These are phyloP conservation scores for Tichodroma muraria DNA, from an alignment of 2,113 vertebrate species.

Conservation along the genomic window DNA sequence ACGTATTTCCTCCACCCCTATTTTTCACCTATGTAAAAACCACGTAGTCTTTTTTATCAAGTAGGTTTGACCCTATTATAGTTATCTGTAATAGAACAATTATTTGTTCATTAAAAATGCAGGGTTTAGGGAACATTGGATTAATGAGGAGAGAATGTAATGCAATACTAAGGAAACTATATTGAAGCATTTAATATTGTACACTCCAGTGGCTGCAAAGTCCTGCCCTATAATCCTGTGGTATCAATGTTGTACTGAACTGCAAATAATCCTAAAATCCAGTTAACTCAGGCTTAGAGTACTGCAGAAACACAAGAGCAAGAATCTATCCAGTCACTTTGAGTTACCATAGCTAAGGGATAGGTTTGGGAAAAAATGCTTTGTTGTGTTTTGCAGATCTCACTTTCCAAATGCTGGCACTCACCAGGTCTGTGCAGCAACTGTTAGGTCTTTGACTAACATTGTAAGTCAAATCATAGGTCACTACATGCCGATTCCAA, in stretches of 20 bases:
- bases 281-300: not conserved
- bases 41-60: not conserved
- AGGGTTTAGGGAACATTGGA: not conserved
- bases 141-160: not conserved
- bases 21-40: not conserved
- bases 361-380: not conserved
- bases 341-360: not conserved
- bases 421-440: not conserved
- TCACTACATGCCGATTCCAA: not conserved
- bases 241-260: not conserved
- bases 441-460: not conserved
- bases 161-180: not conserved
- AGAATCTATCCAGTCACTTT: not conserved
- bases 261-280: conserved; percentile 9
- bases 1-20: not conserved
- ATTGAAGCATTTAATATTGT: not conserved
- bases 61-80: not conserved
- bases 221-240: not conserved
- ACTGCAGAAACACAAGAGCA: not conserved
- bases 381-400: not conserved
- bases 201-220: not conserved
- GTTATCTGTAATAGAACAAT: not conserved
- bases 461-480: not conserved
- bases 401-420: not conserved
- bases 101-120: not conserved